Base-by-base conservation (phyloP, 2,797 vertebrate genomes). In the Thamnophis elegans region DNA sequence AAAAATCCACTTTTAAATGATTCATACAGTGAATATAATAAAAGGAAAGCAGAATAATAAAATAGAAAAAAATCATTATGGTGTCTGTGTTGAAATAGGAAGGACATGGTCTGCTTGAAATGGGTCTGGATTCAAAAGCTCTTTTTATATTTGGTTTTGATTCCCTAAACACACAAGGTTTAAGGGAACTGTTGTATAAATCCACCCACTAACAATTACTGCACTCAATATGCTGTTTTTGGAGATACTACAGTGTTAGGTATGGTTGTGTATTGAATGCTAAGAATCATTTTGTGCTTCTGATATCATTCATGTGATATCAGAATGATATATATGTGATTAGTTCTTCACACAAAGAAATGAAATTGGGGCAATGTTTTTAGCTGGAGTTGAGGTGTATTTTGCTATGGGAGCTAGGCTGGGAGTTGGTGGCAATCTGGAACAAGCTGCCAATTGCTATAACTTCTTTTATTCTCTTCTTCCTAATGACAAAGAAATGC, bases 401-500 rank as follows among this genome's bases (percentile, higher is more conserved):
- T 32, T 10, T 47, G 4, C 26, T 62, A 20, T 56, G 91, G 56
- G 54, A 16, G 16, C 47, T 25, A 55, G 11, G n/a, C n/a, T 88
- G 36, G 36, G 10, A 47, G 22, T 82, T 93, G 28, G 12, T 51
- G 26, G 54, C 36, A 20, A 13, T 32, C 92, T 91, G 56, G 54
- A 73, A 18, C 22, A 65, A 20, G 2, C 42, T 91, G 88, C 68
- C 54, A 88, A 89, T 25, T 82, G 26, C 7, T 55, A 16, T 20
- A 51, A 26, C 36, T 58, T 62, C 25, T 89, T 62, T n/a, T 22
- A 82, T 82, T 53, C 22, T 14, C 6, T 28, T n/a, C 28, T 14
- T 62, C 36, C 62, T 47, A 78, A 85, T 1, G 47, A 93, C 56
- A 93, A 85, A 91, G 47, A 88, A 91, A 91, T 91, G 51, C 90